Conservation (phyloP, 2,888 invertebrate genomes). For the Formica aserva region DNA sequence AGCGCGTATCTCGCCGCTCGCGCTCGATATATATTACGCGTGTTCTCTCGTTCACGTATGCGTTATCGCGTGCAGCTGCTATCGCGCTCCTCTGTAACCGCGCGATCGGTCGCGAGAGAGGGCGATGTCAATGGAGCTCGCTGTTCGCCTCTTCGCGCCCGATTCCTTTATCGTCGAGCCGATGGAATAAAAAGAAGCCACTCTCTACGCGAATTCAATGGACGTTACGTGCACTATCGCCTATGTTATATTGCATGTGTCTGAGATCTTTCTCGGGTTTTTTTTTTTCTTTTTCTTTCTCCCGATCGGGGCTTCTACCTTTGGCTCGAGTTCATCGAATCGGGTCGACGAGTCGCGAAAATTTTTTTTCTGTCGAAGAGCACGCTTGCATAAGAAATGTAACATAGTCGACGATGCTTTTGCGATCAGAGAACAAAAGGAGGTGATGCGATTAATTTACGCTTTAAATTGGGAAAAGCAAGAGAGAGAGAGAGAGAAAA, state of each 20-base stretch:
- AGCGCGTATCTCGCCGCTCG: constrained; percentile 76
- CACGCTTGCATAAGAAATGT: neutral
- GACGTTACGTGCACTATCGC: constrained; percentile 49
- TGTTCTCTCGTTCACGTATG: constrained; percentile 42
- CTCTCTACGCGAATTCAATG: constrained; percentile 67
- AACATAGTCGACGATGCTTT: neutral
- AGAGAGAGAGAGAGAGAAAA: neutral
- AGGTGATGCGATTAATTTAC: constrained; percentile 6
- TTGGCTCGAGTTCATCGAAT: constrained; percentile 4
- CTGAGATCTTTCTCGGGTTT: neutral
- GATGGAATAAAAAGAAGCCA: constrained; percentile 63
- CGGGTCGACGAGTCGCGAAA: constrained; percentile 12
- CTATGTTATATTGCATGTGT: neutral
- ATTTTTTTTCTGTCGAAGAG: neutral
- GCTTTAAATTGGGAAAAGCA: neutral
- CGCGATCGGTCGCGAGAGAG: constrained; percentile 50
- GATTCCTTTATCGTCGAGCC: constrained; percentile 69
- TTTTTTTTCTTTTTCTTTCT: neutral
- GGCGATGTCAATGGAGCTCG: constrained; percentile 70
- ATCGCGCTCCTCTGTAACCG: constrained; percentile 60
- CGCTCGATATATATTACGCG: constrained; percentile 73
- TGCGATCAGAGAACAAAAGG: neutral
- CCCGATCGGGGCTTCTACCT: neutral
- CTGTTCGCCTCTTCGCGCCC: constrained; percentile 66
- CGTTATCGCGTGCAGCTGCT: constrained; percentile 77